A percentile compares a stretch with the other conserved stretches of the same genome.
phyloP scores from a whole-genome alignment of 1,140 invertebrate genomes.

The Dinoponera quadriceps region DNA sequence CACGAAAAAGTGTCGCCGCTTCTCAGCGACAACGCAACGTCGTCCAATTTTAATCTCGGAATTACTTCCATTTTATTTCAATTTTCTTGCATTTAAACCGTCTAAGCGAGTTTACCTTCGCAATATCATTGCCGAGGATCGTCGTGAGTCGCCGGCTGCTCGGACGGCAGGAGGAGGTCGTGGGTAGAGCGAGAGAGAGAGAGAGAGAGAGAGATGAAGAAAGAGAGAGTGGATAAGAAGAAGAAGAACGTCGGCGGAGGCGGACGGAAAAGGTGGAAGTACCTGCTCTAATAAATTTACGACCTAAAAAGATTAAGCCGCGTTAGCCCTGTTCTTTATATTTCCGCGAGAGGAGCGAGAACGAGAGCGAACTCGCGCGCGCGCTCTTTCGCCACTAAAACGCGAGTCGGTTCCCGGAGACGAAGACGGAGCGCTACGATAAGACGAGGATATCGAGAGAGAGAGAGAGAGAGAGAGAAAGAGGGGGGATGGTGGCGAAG shows the following conservation, averaged over 20 bases:
- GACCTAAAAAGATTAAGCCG: conserved; percentile 85
- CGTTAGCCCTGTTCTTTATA: conserved; percentile 86
- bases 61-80: conserved; percentile 82
- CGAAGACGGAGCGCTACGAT: conserved; percentile 10
- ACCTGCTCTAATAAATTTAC: conserved; percentile 85
- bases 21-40: conserved; percentile 64
- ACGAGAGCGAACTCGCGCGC: conserved; percentile 34
- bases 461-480: background rate
- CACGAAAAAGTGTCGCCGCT: conserved; percentile 23
- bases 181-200: background rate
- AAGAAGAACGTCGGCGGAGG: conserved; percentile 40
- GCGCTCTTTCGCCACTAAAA: conserved; percentile 22
- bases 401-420: conserved; percentile 25
- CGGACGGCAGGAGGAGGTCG: conserved; percentile 2
- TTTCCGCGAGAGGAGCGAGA: conserved; percentile 79
- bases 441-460: conserved; percentile 6
- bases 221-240: conserved; percentile 46
- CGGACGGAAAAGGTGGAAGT: conserved; percentile 74
- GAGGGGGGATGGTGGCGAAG: background rate
- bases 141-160: conserved; percentile 42
- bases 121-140: conserved; percentile 81
- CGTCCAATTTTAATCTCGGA: conserved; percentile 79
- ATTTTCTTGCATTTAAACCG: conserved; percentile 81
- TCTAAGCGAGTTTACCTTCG: conserved; percentile 83
- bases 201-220: conserved; percentile 5